Percentiles rank a stretch among this genome's conserved stretches.
Evolutionary conservation across 2,113 vertebrate species (phyloP).

Genomic region (Neodon shergylaensis): DNA sequence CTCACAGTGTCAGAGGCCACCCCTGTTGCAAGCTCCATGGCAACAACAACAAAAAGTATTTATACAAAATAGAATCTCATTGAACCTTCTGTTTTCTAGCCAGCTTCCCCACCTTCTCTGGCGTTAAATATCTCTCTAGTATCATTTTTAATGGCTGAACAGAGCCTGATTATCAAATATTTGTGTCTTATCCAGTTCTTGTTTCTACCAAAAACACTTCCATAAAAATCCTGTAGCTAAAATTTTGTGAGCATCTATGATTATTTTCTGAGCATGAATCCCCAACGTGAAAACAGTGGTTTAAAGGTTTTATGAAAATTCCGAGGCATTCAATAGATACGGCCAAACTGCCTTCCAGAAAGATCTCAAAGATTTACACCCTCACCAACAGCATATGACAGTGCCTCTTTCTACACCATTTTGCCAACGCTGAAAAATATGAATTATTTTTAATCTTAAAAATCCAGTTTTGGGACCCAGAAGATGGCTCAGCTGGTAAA

Average conservation of each 20-base stretch:
- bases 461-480: background rate
- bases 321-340: constrained; percentile 51
- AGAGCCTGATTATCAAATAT: constrained; percentile 69
- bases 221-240: constrained; percentile 64
- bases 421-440: constrained; percentile 46
- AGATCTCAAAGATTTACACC: constrained; percentile 64
- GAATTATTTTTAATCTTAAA: background rate
- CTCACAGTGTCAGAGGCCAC: background rate
- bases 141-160: constrained; percentile 64
- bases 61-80: constrained; percentile 29
- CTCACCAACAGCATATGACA: constrained; percentile 59
- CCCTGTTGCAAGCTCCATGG: background rate
- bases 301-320: constrained; percentile 68
- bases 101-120: constrained; percentile 37
- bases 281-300: constrained; percentile 67
- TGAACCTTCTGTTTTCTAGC: constrained; percentile 2
- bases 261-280: constrained; percentile 69
- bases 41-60: background rate
- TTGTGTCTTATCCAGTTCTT: constrained; percentile 67
- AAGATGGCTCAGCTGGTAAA: background rate
- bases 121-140: constrained; percentile 58
- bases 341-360: constrained; percentile 69
- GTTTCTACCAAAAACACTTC: constrained; percentile 59
- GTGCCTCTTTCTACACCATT: constrained; percentile 31
- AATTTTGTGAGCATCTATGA: constrained; percentile 65